Conservation (phyloP, 2,113 vertebrate genomes). For the Elephas maximus region DNA sequence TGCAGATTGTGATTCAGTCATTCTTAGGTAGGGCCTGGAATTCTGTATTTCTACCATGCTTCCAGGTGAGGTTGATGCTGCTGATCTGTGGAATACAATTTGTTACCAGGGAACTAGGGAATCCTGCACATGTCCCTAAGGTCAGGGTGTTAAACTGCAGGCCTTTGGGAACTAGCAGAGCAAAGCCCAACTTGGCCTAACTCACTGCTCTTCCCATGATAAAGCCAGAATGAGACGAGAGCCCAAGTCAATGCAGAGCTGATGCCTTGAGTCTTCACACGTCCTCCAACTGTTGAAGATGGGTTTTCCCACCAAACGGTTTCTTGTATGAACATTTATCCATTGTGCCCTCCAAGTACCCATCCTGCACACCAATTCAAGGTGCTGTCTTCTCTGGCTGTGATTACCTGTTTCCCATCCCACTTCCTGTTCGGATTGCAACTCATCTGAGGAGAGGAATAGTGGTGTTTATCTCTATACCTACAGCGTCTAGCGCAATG, state of each 20-base stretch:
- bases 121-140: not conserved
- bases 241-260: not conserved
- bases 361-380: not conserved
- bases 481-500: not conserved
- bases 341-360: not conserved
- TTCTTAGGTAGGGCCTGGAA: too few relatives aligned
- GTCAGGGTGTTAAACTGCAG: not conserved
- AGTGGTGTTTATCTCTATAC: rapidly evolving
- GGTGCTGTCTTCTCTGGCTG: not conserved
- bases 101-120: not conserved
- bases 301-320: not conserved
- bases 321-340: not conserved
- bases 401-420: not conserved
- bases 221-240: not conserved
- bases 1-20: not conserved
- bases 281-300: not conserved
- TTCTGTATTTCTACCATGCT: too few relatives aligned
- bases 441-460: not conserved
- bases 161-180: not conserved
- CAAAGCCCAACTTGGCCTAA: not conserved
- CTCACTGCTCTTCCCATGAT: not conserved
- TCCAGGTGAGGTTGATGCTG: too few relatives aligned
- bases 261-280: not conserved
- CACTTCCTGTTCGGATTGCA: not conserved
- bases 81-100: too few relatives aligned